Evolutionary conservation across 2,113 vertebrate species (phyloP).

Genomic region (Anseranas semipalmata): DNA sequence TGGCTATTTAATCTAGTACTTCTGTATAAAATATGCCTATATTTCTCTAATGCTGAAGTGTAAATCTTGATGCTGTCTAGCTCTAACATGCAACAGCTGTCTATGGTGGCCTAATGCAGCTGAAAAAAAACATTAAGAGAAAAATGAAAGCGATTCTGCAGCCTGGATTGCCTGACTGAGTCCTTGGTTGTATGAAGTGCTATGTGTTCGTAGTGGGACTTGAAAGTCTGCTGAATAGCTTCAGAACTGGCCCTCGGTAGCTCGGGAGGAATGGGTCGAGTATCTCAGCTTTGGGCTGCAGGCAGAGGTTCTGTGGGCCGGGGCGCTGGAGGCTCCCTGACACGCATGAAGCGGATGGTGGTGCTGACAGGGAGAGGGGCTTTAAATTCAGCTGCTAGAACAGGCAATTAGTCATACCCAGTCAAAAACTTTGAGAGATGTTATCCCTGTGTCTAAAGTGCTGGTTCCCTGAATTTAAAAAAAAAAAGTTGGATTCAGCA

Average conservation of each 20-base stretch:
- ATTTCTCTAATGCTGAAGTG: not conserved
- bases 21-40: not conserved
- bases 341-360: not conserved
- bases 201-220: not conserved
- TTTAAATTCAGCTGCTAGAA: not conserved
- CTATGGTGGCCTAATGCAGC: not conserved
- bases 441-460: not conserved
- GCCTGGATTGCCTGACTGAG: not conserved
- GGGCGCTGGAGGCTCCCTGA: rapidly evolving
- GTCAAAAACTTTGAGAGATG: not conserved
- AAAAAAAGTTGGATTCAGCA: not conserved
- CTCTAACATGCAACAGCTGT: not conserved
- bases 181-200: not conserved
- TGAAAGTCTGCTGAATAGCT: not conserved
- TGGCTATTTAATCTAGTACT: not conserved
- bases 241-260: not conserved
- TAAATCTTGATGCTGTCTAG: not conserved
- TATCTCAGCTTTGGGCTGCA: not conserved
- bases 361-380: not conserved
- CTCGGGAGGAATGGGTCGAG: not conserved
- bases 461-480: not conserved
- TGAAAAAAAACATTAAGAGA: not conserved
- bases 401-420: not conserved
- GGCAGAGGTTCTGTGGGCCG: not conserved
- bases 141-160: rapidly evolving